Base-by-base conservation (phyloP, 2,888 invertebrate species). In the Volucella inanis region DNA sequence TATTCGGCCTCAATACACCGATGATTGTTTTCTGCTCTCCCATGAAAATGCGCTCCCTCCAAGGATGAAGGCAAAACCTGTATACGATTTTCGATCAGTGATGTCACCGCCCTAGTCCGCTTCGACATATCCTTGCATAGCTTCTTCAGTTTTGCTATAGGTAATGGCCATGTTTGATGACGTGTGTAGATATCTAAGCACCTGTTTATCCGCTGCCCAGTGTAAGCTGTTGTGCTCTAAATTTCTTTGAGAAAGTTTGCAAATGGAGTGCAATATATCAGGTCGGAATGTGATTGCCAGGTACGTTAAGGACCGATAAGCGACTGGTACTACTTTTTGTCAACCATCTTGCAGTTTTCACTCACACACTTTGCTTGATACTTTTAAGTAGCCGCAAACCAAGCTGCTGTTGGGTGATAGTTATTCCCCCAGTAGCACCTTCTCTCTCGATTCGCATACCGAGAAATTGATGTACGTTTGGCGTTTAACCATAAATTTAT, bases 201-300 rank as follows among this genome's bases (percentile, higher is more conserved):
- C 18, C 18, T 80, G 87, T 55, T 87, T 88, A 2, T 70, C 76
- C 10, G 74, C 87, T 39, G 22, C 43, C 10, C 76, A 10, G 61
- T 88, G 87, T 67, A 82, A 87, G 8, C 18, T 10, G 43, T 18
- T 1, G 1, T 1, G 18, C 18, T 18, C 1, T 87, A 49, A 43
- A 76, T 88, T 88, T 8, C 81, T 57, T 39, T 88, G 87, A 9
- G 84, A 75, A 8, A 88, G 57, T 49, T 87, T 87, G 12, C 61
- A 59, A 8, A 81, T 43, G 15, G 80, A 72, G 50, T 87, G 82
- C 3, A 80, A 31, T 43, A 88, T 87, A 71, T 88, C 88, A 6
- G 88, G 87, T 22, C 87, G 54, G 0, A 81, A 68, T 15, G 41
- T 50, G 31, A 85, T 70, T 0, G 87, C 14, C 18, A 18, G 18